These are phyloP conservation scores for Camponotus fellah DNA, from an alignment of 2,888 invertebrate genomes.

Conservation along the genomic window DNA sequence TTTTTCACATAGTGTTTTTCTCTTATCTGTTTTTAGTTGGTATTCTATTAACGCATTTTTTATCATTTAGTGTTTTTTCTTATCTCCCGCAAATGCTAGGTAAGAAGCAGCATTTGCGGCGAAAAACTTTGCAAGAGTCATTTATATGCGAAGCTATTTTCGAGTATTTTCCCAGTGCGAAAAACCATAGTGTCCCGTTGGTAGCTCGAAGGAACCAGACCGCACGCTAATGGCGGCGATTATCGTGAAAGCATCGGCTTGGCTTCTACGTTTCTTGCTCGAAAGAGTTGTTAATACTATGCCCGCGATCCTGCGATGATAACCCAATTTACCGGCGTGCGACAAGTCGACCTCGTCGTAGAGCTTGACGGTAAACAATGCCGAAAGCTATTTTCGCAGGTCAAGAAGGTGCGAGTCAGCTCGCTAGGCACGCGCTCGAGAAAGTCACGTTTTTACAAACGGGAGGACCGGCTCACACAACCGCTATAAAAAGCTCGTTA, in stretches of 20 bases:
- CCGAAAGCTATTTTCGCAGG: conserved; percentile 73
- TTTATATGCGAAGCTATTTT: conserved; percentile 18
- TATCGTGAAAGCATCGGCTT: conserved; percentile 29
- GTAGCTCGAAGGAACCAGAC: background rate
- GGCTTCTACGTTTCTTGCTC: conserved; percentile 20
- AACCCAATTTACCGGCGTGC: conserved; percentile 40
- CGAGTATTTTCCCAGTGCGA: conserved; percentile 2
- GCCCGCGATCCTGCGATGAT: conserved; percentile 30
- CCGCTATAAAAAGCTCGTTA: conserved; percentile 78
- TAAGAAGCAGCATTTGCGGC: background rate
- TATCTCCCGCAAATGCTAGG: background rate
- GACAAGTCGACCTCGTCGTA: conserved; percentile 12
- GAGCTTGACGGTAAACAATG: conserved; percentile 73
- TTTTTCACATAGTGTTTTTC: background rate
- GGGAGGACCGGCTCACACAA: conserved; percentile 24
- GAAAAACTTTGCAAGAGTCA: background rate
- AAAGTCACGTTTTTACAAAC: conserved; percentile 74
- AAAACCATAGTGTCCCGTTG: conserved; percentile 4
- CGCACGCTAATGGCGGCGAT: conserved; percentile 36
- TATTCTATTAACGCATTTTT: background rate
- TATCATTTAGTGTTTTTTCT: background rate
- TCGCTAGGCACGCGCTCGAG: conserved; percentile 71
- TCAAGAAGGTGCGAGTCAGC: conserved; percentile 74
- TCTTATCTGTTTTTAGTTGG: background rate
- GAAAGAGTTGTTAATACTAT: conserved; percentile 48